Base-by-base conservation (phyloP, 92 coral and sea anemone genomes). In the Diadumene lineata region DNA sequence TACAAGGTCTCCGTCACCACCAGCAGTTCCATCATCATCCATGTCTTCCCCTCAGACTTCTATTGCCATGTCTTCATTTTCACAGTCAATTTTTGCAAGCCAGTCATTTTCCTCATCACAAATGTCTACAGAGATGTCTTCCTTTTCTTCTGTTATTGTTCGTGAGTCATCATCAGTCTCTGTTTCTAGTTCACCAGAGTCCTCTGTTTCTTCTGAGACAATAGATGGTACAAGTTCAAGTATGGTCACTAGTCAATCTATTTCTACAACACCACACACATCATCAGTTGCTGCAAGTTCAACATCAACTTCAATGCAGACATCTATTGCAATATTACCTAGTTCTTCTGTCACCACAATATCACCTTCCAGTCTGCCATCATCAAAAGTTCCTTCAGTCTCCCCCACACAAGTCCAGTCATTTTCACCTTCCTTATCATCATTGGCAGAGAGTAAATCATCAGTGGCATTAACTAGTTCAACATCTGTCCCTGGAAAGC, bases 231-330 rank as follows among this genome's bases (percentile, higher is more conserved):
- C 48, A 38, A 38, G 48, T 4, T 38, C 48, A 38, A 38, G 7
- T 13, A 38, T 38, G 48, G 6, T 13, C 6, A 38, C 13, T 38
- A 13, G 7, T 4, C 48, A 38, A 13, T 38, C 48, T 4, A 38
- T 13, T 38, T 38, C 13, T 4, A 38, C 48, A 38, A 38, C 22
- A 16, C 25, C 60, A 53, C 6, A 8, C 4, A 8, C 60, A 53
- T 16, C 28, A 58, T 58, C 64, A 23, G 28, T 58, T 58, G 28
- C 64, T 58, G 28, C 64, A 22, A 58, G 64, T 58, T 26, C 28
- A 10, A 1, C 64, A 21, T 28, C 26, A 26, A 1, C 64, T 31
- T 7, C 64, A 7, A 16, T 22, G 28, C 64, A 22, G 26, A 3
- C 28, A 58, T 22, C 7, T 22, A 1, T 16, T n/a, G 1, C 64